Base-by-base conservation (phyloP, 2,888 invertebrate genomes). In the Alitta virens region DNA sequence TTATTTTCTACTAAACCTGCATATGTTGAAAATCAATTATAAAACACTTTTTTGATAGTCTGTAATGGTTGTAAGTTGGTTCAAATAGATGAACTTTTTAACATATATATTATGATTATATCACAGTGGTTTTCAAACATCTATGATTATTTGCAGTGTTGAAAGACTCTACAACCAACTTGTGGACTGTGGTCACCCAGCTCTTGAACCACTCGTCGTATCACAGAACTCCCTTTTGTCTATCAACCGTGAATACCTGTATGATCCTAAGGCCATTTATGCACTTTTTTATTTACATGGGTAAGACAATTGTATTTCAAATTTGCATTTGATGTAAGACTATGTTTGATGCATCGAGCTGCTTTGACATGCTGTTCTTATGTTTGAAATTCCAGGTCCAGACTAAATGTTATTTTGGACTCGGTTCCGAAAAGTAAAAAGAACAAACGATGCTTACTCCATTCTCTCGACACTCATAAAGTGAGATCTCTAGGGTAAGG, bases 151-250 rank as follows among this genome's bases (percentile, higher is more conserved):
- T 71, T 71, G 49, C 86, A 94, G 94, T 82, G 94, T 94, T 73
- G 94, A 95, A 82, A 87, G 91, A 73, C 85, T 95, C 71, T 94
- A 92, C 83, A 89, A 89, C 79, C 92, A 93, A 83, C 84, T 94
- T 73, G 89, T 89, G 79, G 88, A 90, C 80, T 90, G 91, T 67
- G 90, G 91, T 58, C 90, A 92, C 83, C 90, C 91, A 68, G 92
- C 94, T 66, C 84, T 95, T 72, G 92, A 94, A 83, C 95, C 94
- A 57, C 83, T 94, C 71, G 86, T 91, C 68, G 86, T 94, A 64
- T 89, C 89, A 66, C 83, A 86, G 65, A 87, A 89, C 78, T 91
- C 90, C 72, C 87, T 88, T 69, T 86, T 94, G 76, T 90, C 91
- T 65, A 87, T 94, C 70, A 87, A 87, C 77, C 89, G 90, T 75